These are phyloP conservation scores for Muscidifurax raptorellus DNA, from an alignment of 1,140 invertebrate species.

Conservation along the genomic window DNA sequence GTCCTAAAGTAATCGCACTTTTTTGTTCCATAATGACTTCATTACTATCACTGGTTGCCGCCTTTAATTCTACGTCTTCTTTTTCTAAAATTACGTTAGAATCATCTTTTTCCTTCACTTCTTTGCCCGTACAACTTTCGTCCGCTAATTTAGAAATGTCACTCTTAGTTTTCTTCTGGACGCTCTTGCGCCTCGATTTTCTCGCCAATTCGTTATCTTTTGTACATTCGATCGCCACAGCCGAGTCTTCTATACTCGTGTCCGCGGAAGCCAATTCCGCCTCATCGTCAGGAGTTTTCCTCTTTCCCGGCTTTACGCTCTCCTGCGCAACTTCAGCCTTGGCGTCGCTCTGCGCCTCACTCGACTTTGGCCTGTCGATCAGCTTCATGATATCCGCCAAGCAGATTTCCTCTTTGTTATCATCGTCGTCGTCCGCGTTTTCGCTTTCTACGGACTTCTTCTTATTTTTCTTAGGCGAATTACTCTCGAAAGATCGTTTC, in stretches of 20 bases:
- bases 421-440: slow-evolving; percentile 36
- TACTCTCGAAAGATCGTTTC: slow-evolving; percentile 60
- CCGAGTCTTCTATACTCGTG: neutral
- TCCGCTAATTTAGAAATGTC: neutral
- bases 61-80: slow-evolving; percentile 1
- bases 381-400: slow-evolving; percentile 61
- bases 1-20: slow-evolving; percentile 32
- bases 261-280: neutral
- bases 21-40: slow-evolving; percentile 14
- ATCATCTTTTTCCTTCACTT: neutral
- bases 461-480: slow-evolving; percentile 60
- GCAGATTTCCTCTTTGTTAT: slow-evolving; percentile 54
- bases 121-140: neutral
- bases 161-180: slow-evolving; percentile 24
- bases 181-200: slow-evolving; percentile 12
- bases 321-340: slow-evolving; percentile 25
- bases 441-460: slow-evolving; percentile 55
- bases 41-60: neutral
- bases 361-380: slow-evolving; percentile 55
- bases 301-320: slow-evolving; percentile 51
- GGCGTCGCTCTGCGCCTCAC: slow-evolving; percentile 26
- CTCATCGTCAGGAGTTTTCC: slow-evolving; percentile 57
- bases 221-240: neutral
- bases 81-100: slow-evolving; percentile 14
- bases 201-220: neutral